Evolutionary conservation across 1,140 invertebrate species (phyloP).

Genomic region (Pararge aegeria): DNA sequence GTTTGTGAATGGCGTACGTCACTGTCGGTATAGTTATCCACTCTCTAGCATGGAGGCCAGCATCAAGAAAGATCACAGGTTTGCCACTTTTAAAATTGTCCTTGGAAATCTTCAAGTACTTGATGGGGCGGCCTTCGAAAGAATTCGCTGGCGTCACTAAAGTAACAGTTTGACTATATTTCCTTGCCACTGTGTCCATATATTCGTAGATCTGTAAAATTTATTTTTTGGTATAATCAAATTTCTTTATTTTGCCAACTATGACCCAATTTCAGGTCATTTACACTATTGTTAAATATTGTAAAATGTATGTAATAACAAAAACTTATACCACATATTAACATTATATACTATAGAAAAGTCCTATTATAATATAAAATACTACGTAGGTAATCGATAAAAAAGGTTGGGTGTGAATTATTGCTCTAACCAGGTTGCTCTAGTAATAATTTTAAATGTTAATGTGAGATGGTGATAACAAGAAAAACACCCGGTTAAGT

Average conservation of each 20-base stretch:
- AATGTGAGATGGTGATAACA: too few relatives aligned
- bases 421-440: too few relatives aligned
- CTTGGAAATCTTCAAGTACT: slow-evolving; percentile 79
- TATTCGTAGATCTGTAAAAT: slow-evolving; percentile 70
- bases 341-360: too few relatives aligned
- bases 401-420: too few relatives aligned
- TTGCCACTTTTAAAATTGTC: slow-evolving; percentile 73
- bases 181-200: slow-evolving; percentile 66
- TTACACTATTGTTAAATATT: too few relatives aligned
- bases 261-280: background rate
- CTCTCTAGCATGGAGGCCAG: slow-evolving; percentile 80
- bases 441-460: too few relatives aligned
- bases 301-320: too few relatives aligned
- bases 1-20: slow-evolving; percentile 73
- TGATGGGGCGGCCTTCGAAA: slow-evolving; percentile 75
- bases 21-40: slow-evolving; percentile 81
- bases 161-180: slow-evolving; percentile 63
- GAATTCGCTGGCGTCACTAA: slow-evolving; percentile 69
- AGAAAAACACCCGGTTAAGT: too few relatives aligned
- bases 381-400: too few relatives aligned
- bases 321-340: too few relatives aligned
- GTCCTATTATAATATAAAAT: too few relatives aligned
- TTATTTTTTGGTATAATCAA: too few relatives aligned
- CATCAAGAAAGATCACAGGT: slow-evolving; percentile 44
- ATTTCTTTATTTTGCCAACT: background rate